These are phyloP conservation scores for Apis laboriosa DNA, from an alignment of 1,140 invertebrate species.

Conservation along the genomic window DNA sequence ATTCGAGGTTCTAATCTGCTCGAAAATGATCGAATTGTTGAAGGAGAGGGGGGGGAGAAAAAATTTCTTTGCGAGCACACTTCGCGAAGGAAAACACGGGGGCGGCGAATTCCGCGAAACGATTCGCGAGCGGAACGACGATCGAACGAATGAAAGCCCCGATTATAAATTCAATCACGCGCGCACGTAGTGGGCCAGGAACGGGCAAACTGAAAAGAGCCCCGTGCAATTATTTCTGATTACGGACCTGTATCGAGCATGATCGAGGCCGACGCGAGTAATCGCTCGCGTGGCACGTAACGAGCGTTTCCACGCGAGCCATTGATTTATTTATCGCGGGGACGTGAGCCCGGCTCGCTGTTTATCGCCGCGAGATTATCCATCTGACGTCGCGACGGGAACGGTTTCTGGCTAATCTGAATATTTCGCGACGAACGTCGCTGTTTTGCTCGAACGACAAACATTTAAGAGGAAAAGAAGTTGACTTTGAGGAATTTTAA, in stretches of 20 bases:
- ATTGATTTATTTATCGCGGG: conserved; percentile 55
- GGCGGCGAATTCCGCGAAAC: not conserved
- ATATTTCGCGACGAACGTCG: not conserved
- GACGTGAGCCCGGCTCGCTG: conserved; percentile 14
- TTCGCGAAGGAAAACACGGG: not conserved
- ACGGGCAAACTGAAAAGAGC: conserved; percentile 43
- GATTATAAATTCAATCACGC: conserved; percentile 43
- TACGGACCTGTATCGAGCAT: conserved; percentile 47
- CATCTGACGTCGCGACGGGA: not conserved
- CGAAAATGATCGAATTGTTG: not conserved
- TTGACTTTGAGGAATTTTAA: not conserved
- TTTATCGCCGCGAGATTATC: conserved; percentile 54
- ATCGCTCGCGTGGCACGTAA: conserved; percentile 8
- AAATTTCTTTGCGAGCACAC: not conserved
- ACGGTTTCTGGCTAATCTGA: conserved; percentile 33
- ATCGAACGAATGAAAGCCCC: conserved; percentile 19
- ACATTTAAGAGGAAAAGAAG: not conserved
- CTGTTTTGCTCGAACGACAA: not conserved
- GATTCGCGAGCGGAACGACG: not conserved
- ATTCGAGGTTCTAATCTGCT: not conserved
- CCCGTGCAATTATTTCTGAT: conserved; percentile 47
- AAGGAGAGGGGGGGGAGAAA: not conserved
- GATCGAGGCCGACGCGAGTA: conserved; percentile 40
- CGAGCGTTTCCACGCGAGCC: conserved; percentile 15
- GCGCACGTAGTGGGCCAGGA: not conserved